phyloP scores from a whole-genome alignment of 2,797 vertebrate genomes.

The Buphagus erythrorhynchus region DNA sequence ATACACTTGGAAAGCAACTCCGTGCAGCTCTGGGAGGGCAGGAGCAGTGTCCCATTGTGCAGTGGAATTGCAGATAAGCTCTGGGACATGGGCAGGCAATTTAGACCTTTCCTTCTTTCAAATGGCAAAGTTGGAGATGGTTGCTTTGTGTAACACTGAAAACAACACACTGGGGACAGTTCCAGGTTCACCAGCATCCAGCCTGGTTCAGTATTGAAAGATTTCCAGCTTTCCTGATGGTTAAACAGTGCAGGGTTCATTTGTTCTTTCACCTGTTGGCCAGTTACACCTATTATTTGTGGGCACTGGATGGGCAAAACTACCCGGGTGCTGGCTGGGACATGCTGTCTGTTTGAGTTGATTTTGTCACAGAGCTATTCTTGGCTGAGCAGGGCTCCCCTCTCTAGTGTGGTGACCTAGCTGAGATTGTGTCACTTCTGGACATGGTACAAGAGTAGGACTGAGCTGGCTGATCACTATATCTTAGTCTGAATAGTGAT shows the following conservation, averaged over 20 bases:
- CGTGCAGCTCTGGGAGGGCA: not conserved
- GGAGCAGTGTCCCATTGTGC: not conserved
- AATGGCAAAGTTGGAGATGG: fast-evolving
- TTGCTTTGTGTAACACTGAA: not conserved
- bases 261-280: constrained; percentile 16
- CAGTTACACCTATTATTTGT: not conserved
- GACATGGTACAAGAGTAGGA: not conserved
- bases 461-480: not conserved
- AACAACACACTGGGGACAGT: not conserved
- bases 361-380: constrained; percentile 17
- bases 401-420: not conserved
- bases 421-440: not conserved
- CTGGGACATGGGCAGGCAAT: not conserved
- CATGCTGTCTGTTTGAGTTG: not conserved
- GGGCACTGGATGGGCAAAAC: constrained; percentile 1
- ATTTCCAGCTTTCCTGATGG: not conserved
- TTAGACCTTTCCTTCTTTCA: not conserved
- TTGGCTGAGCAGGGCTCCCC: not conserved
- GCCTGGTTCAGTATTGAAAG: not conserved
- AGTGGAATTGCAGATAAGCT: not conserved
- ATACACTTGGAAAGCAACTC: not conserved
- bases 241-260: not conserved
- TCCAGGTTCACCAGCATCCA: not conserved
- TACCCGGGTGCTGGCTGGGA: not conserved
- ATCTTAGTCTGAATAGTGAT: not conserved